Percentiles rank a stretch among this genome's conserved stretches.
Evolutionary conservation across 2,797 vertebrate species (phyloP).

Genomic region (Acestrorhynchus altus): DNA sequence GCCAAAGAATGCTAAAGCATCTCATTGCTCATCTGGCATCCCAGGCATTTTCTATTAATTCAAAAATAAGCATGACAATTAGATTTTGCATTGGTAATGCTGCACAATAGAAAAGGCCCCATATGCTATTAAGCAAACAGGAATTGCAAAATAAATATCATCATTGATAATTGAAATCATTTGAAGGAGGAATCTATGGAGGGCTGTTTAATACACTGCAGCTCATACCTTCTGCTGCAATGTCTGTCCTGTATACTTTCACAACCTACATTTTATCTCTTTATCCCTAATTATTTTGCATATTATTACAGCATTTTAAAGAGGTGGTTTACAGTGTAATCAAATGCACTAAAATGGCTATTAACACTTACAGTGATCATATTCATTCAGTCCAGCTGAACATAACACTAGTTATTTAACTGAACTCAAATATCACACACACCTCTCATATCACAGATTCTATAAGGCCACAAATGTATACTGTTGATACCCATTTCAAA

Average conservation of each 20-base stretch:
- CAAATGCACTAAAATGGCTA: background rate
- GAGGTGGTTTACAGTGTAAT: background rate
- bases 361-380: background rate
- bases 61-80: constrained; percentile 64
- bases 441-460: no score
- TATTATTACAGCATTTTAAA: background rate
- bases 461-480: no score
- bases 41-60: constrained; percentile 68
- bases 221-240: background rate
- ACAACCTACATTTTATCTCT: background rate
- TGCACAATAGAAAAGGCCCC: background rate
- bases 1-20: constrained; percentile 56
- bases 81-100: constrained; percentile 47
- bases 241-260: background rate
- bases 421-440: no score
- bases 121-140: background rate
- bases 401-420: no score
- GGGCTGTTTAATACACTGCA: constrained; percentile 16
- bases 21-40: constrained; percentile 50
- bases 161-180: constrained; percentile 36
- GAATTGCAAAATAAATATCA: constrained; percentile 35
- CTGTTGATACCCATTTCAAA: no score
- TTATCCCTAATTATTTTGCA: background rate
- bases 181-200: constrained; percentile 3
- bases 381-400: no score